Conservation (phyloP, 2,797 vertebrate genomes). For the Sparidentex hasta region DNA sequence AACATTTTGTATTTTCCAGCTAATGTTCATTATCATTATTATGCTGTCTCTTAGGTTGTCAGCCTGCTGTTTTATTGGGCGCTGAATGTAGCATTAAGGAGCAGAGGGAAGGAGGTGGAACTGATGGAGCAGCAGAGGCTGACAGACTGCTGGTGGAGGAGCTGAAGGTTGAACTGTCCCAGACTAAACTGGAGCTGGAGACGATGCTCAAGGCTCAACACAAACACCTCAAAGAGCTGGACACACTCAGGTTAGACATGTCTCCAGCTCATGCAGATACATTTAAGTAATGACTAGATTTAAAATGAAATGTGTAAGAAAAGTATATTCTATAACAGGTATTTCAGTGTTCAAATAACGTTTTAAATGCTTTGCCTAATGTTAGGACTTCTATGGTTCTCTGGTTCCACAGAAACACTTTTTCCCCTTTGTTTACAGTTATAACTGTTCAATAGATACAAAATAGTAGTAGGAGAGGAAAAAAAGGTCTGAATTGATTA, state of each 20-base stretch:
- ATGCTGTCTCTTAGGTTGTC: conserved; percentile 45
- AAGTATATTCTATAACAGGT: not conserved
- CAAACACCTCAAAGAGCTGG: conserved; percentile 93
- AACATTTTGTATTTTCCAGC: not conserved
- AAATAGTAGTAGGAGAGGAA: not conserved
- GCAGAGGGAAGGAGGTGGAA: conserved; percentile 72
- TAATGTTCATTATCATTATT: not conserved
- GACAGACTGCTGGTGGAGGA: conserved; percentile 86
- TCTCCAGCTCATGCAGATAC: not conserved
- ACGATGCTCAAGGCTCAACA: conserved; percentile 92
- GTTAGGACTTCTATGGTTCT: not conserved
- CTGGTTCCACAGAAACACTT: not conserved
- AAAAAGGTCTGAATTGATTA: not conserved
- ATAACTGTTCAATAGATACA: no score
- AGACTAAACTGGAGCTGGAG: conserved; percentile 93
- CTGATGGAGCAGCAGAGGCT: conserved; percentile 73
- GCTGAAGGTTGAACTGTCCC: conserved; percentile 90
- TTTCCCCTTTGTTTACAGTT: no score
- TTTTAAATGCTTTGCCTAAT: not conserved
- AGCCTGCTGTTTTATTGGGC: conserved; percentile 17
- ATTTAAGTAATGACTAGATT: not conserved
- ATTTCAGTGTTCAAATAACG: not conserved
- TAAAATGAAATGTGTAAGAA: not conserved
- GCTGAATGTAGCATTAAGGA: conserved; percentile 35
- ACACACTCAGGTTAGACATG: conserved; percentile 89